Evolutionary conservation across 2,797 vertebrate genomes (phyloP).

Genomic region (Gallinago nigripennis): DNA sequence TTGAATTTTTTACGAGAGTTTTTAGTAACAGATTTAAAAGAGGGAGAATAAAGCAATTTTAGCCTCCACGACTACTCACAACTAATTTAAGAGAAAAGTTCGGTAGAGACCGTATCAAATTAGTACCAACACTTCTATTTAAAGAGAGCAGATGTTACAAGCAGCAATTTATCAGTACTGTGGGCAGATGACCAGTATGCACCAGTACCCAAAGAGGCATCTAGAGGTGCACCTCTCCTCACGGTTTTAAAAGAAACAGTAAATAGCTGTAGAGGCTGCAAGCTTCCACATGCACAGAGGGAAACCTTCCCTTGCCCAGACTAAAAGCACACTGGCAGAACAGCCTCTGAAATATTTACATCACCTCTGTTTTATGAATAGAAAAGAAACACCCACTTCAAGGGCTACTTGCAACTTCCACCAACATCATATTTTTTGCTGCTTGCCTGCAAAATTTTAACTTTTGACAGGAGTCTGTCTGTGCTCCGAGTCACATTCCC

Average conservation of each 20-base stretch:
- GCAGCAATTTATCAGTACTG: neutral
- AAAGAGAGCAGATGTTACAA: neutral
- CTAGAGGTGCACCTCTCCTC: neutral
- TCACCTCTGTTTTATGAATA: rapidly evolving
- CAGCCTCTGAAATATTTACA: neutral
- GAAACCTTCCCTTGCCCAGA: neutral
- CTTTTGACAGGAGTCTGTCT: neutral
- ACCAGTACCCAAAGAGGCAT: neutral
- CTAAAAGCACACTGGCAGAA: neutral
- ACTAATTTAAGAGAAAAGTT: neutral
- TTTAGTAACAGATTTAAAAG: neutral
- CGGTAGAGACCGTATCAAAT: rapidly evolving
- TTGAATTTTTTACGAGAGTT: neutral
- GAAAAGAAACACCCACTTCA: neutral
- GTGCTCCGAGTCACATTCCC: neutral
- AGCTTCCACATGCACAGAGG: rapidly evolving
- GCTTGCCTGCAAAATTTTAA: rapidly evolving
- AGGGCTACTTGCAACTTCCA: neutral
- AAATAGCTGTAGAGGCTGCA: neutral
- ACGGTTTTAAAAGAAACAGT: neutral
- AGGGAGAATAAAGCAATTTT: neutral
- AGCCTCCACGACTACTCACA: neutral
- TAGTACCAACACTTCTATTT: rapidly evolving
- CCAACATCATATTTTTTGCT: rapidly evolving
- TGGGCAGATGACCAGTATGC: rapidly evolving